phyloP scores from a whole-genome alignment of 1,140 invertebrate species.

The Bombyx mori region ASM3026992v2 NC_085131.1:4036001-4036500 shows the following conservation, averaged over 20 bases:
- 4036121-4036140: no score
- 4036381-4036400: slow-evolving; percentile 45
- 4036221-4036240: no score
- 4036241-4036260: slow-evolving; percentile 44
- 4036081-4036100: no score
- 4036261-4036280: slow-evolving; percentile 78
- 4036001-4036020: no score
- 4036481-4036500: slow-evolving; percentile 39
- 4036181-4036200: no score
- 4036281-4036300: slow-evolving; percentile 78
- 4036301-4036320: slow-evolving; percentile 49
- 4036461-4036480: slow-evolving; percentile 31
- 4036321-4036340: slow-evolving; percentile 31
- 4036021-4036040: no score
- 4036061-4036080: no score
- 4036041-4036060: no score
- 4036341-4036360: slow-evolving; percentile 31
- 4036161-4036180: no score
- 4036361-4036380: slow-evolving; percentile 49
- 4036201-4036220: no score
- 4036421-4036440: slow-evolving; percentile 19
- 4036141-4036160: no score
- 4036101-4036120: no score
- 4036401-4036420: slow-evolving; percentile 32
- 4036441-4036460: slow-evolving; percentile 12